Evolutionary conservation across 2,888 invertebrate species (phyloP), one percentile per base, ranked within the genome.

Genomic region (Panopea generosa): DNA sequence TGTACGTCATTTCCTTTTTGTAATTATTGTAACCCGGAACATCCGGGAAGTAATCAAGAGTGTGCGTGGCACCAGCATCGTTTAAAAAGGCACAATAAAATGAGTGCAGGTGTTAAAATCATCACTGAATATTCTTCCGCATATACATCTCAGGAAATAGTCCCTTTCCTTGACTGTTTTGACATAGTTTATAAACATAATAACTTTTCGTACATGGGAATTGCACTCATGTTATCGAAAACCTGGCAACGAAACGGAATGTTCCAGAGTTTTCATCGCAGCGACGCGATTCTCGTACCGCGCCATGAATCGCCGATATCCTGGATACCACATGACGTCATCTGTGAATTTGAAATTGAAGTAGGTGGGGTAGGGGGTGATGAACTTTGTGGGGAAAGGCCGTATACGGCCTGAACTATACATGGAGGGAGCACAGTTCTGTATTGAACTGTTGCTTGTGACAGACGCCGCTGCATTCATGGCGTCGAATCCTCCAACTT

Each of bases 231-330:
- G 52, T 70, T 73, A 90, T 65, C 89, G 83, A 73, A 90, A 89
- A 16, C 90, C 90, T 45, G 90, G 84, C 74, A 91, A 85, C 24
- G 89, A 86, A 29, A 90, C 93, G 18, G 92, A 91, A 83, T 93
- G 93, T 85, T 93, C 93, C 26, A 93, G 87, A 22, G 93, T 78
- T 93, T 93, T 62, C 93, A 86, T 61, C 93, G 85, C 61, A 93
- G 84, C 2, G 92, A 89, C 2, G 93, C 93, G 63, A 93, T 93
- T 77, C 92, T 93, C 27, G 93, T 90, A n/a, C 93, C 93, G 45
- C 93, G 75, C 93, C 93, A 93, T 16, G 90, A 87, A 70, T 93
- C 93, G 9, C 90, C 90, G 50, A 90, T 84, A 59, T 91, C 91
- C 62, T 87, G 87, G 83, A 91, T 89, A 18, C 89, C 88, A 70